Percentiles rank a stretch among this genome's conserved stretches.
Conservation (phyloP, 2,797 vertebrate genomes). For the Pitangus sulphuratus region DNA sequence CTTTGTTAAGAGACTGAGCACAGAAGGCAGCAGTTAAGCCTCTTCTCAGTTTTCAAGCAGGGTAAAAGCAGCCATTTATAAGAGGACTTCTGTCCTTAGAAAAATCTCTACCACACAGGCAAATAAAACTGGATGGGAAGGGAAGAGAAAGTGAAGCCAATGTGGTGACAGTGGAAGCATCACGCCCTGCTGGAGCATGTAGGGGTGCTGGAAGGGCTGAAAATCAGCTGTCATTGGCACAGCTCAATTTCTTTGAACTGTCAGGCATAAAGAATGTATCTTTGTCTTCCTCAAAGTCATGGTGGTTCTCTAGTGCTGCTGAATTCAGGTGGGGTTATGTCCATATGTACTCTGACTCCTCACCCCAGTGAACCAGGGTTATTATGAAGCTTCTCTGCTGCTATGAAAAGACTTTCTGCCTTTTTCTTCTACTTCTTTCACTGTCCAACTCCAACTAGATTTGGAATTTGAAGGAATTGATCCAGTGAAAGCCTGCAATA, state of each 20-base stretch:
- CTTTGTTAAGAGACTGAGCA: background rate
- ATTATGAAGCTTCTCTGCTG: background rate
- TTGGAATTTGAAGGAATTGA: background rate
- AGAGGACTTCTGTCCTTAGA: background rate
- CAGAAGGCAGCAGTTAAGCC: background rate
- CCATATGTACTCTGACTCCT: background rate
- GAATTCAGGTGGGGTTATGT: background rate
- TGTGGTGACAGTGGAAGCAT: background rate
- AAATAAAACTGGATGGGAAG: background rate
- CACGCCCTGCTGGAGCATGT: background rate
- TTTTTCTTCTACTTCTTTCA: background rate
- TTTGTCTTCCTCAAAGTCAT: background rate
- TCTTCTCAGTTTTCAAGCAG: background rate
- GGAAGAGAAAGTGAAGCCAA: background rate
- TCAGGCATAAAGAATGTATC: background rate
- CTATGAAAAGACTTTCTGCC: background rate
- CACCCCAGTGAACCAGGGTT: background rate
- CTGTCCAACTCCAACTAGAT: background rate
- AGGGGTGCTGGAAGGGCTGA: background rate
- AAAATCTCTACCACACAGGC: background rate
- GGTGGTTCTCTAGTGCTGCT: background rate
- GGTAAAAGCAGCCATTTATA: background rate
- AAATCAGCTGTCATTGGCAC: background rate
- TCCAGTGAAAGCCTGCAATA: background rate
- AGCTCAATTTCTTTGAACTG: background rate